A percentile compares a stretch with the other conserved stretches of the same genome.
Evolutionary conservation across 2,888 invertebrate genomes (phyloP).

Genomic region (Meta bourneti): DNA sequence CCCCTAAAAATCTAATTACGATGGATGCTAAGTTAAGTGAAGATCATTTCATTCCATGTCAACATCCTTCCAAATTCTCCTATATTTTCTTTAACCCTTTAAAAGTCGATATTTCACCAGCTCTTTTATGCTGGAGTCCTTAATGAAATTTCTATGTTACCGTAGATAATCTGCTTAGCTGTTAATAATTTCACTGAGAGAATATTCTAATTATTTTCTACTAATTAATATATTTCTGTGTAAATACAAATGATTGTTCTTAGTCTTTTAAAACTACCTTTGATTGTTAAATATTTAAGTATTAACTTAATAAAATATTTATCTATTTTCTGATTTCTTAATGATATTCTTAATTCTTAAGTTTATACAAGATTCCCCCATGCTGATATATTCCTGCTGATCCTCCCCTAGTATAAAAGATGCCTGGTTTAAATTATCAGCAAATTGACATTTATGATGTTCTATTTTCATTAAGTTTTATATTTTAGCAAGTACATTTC

Average conservation of each 20-base stretch:
- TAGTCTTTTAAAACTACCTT: no score
- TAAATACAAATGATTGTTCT: background rate
- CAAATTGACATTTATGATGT: no score
- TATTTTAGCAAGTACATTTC: no score
- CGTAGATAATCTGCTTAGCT: background rate
- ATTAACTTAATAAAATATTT: no score
- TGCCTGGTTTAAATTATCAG: no score
- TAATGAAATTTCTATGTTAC: background rate
- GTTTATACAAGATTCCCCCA: no score
- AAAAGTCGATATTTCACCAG: background rate
- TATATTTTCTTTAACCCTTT: background rate
- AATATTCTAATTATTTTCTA: background rate
- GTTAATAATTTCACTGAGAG: background rate
- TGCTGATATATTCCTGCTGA: no score
- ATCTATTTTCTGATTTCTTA: no score
- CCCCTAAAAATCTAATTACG: background rate
- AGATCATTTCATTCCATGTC: background rate
- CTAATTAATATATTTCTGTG: background rate
- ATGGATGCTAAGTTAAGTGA: background rate
- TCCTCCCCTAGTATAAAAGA: no score
- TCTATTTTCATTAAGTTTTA: no score
- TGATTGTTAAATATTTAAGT: no score
- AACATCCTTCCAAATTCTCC: background rate
- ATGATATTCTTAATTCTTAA: no score
- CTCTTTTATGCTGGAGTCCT: background rate